Evolutionary conservation across 2,113 vertebrate genomes (phyloP).

Genomic region (Larimichthys polyactis): DNA sequence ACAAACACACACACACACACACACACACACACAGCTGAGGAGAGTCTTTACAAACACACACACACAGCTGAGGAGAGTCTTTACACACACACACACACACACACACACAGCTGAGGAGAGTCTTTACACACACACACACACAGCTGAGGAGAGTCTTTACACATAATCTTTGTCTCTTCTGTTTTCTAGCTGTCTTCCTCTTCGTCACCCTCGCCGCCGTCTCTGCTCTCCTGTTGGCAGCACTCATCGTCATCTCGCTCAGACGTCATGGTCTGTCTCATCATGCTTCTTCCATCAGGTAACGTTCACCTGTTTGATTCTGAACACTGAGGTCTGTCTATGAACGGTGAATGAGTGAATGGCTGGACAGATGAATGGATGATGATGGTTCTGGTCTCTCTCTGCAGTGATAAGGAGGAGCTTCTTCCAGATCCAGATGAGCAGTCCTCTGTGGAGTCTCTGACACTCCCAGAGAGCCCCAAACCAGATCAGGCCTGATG

Average conservation of each 20-base stretch:
- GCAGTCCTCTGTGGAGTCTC: conserved; percentile 62
- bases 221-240: conserved; percentile 69
- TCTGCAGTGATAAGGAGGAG: conserved; percentile 79
- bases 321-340: too few species aligned
- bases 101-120: too few species aligned
- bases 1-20: too few species aligned
- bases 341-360: too few species aligned
- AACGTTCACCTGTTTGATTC: neutral
- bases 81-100: too few species aligned
- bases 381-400: neutral
- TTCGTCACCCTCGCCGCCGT: conserved; percentile 73
- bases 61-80: too few species aligned
- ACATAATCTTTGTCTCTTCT: neutral
- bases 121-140: too few species aligned
- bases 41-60: too few species aligned
- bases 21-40: too few species aligned
- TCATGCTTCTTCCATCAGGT: conserved; percentile 37
- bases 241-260: conserved; percentile 70
- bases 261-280: conserved; percentile 38
- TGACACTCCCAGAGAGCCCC: conserved; percentile 45
- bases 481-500: conserved; percentile 41
- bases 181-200: conserved; percentile 76
- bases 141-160: too few species aligned
- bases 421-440: conserved; percentile 72
- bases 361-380: neutral